A percentile compares a stretch with the other conserved stretches of the same genome.
Conservation (phyloP, 2,888 invertebrate species). For the Tenthredo scrophulariae region DNA sequence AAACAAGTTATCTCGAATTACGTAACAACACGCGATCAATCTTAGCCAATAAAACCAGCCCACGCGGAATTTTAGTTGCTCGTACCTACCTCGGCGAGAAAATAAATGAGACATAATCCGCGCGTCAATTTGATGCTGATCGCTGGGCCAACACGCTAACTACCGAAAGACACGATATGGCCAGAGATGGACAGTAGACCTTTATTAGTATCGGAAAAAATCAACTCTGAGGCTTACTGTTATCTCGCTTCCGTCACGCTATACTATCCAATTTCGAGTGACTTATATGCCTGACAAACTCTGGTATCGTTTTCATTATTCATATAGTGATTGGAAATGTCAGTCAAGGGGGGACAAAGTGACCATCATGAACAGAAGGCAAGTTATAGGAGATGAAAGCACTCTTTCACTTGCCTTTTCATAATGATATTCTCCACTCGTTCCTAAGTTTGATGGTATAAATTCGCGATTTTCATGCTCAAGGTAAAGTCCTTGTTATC, state of each 20-base stretch:
- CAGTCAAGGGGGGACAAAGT: background rate
- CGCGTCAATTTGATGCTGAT: slow-evolving; percentile 42
- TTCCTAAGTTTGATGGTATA: background rate
- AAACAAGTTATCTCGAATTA: background rate
- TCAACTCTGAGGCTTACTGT: slow-evolving; percentile 26
- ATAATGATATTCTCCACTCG: background rate
- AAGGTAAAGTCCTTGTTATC: background rate
- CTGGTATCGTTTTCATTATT: background rate
- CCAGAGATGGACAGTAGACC: slow-evolving; percentile 3
- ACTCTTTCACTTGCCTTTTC: background rate
- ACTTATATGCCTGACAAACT: slow-evolving; percentile 11
- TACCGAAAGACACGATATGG: slow-evolving; percentile 14
- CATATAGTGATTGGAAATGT: background rate
- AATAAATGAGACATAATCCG: slow-evolving; percentile 46
- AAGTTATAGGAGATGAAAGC: background rate
- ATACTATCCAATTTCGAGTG: slow-evolving; percentile 26
- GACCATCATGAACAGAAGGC: background rate
- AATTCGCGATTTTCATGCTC: background rate
- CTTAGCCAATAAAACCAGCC: background rate
- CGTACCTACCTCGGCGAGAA: background rate
- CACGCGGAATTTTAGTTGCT: background rate
- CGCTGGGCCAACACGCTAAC: slow-evolving; percentile 31
- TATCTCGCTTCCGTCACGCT: slow-evolving; percentile 43
- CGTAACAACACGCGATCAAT: slow-evolving; percentile 9
- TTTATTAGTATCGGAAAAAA: slow-evolving; percentile 37